phyloP scores from a whole-genome alignment of 1,140 invertebrate species.

The Pseudomyrmex gracilis region DNA sequence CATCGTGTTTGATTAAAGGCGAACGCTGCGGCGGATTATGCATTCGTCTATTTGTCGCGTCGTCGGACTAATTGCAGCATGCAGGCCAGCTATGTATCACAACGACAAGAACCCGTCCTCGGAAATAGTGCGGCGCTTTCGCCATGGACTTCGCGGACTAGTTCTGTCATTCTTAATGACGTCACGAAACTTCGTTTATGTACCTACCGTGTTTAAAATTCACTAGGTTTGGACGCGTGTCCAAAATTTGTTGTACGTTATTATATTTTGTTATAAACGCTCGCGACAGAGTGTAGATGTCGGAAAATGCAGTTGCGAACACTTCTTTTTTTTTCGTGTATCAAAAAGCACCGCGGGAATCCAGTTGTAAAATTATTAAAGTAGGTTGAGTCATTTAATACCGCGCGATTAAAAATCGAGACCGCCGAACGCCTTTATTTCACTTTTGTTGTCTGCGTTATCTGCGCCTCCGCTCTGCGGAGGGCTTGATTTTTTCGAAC shows the following conservation, averaged over 20 bases:
- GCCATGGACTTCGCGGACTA: slow-evolving; percentile 62
- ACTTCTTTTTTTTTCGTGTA: too few relatives aligned
- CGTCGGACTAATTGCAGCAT: slow-evolving; percentile 78
- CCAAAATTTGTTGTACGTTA: neutral
- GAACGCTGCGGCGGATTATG: slow-evolving; percentile 67
- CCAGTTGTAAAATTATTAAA: neutral
- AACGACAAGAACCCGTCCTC: slow-evolving; percentile 60
- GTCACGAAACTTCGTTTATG: slow-evolving; percentile 22
- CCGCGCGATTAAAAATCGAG: slow-evolving; percentile 12
- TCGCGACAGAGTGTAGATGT: too few relatives aligned
- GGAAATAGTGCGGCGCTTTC: slow-evolving; percentile 37
- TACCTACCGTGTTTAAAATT: slow-evolving; percentile 16
- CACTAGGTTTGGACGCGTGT: neutral
- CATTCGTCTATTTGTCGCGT: slow-evolving; percentile 77
- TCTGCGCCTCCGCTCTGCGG: neutral
- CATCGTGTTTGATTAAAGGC: slow-evolving; percentile 55
- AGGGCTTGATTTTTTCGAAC: neutral
- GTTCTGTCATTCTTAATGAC: slow-evolving; percentile 74
- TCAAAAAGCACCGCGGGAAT: too few relatives aligned
- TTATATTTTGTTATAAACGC: neutral
- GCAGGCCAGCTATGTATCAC: slow-evolving; percentile 76
- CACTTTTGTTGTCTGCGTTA: slow-evolving; percentile 9
- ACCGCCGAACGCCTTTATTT: slow-evolving; percentile 9
- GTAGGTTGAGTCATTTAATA: neutral
- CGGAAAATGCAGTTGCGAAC: too few relatives aligned